Percentiles rank a stretch among this genome's conserved stretches.
Conservation (phyloP, 1,140 invertebrate genomes). For the Apis florea region DNA sequence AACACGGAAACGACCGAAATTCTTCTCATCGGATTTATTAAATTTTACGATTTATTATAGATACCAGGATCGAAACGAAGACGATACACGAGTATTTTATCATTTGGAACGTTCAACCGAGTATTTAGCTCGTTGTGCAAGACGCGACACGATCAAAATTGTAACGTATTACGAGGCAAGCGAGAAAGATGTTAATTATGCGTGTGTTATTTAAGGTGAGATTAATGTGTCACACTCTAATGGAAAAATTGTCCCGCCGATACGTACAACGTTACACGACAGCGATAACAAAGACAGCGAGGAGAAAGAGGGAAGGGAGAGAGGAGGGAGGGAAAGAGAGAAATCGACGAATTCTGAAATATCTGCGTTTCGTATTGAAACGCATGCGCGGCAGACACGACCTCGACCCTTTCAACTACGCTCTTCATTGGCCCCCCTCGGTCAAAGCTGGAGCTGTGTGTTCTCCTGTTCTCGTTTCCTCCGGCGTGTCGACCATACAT, state of each 20-base stretch:
- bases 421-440: slow-evolving; percentile 57
- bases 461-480: slow-evolving; percentile 58
- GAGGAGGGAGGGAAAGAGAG: not conserved
- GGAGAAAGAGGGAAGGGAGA: not conserved
- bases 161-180: not conserved
- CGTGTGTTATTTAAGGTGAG: not conserved
- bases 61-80: not conserved
- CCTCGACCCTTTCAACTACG: slow-evolving; percentile 63
- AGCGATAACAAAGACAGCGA: not conserved
- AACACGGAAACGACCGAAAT: not conserved
- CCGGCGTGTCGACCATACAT: slow-evolving; percentile 62
- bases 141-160: not conserved
- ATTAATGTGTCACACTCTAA: not conserved
- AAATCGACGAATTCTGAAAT: slow-evolving; percentile 52
- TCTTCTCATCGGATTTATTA: not conserved
- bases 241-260: not conserved
- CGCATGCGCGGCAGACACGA: slow-evolving; percentile 51
- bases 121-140: not conserved
- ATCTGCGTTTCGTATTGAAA: slow-evolving; percentile 28
- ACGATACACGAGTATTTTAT: not conserved
- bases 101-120: not conserved
- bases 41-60: not conserved
- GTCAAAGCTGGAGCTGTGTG: slow-evolving; percentile 27
- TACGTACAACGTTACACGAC: not conserved
- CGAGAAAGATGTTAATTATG: not conserved